Base-by-base conservation (phyloP, 2,113 vertebrate genomes). In the Pachycephala philippinensis region DNA sequence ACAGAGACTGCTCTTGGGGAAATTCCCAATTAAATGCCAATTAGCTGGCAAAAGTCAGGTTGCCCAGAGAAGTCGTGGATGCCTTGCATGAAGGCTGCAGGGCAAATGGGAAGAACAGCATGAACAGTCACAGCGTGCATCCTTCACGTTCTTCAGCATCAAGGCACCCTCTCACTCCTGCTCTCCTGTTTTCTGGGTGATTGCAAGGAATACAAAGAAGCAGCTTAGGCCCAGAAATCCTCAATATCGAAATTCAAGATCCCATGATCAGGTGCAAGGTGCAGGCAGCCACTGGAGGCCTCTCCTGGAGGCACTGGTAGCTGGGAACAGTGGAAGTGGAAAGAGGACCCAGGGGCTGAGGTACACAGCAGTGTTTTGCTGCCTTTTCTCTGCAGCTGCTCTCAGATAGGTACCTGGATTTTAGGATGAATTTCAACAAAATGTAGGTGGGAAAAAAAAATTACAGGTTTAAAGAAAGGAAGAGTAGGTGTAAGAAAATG, bases 111-210 rank as follows among this genome's bases (percentile, higher is more conserved):
- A 63, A 68, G 52, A 54, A 22, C 22, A 68, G 30, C 0, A 0
- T 7, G 33, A 47, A 21, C 19, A 42, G 13, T 61, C 33, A 22
- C 24, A 44, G 31, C 0, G 1, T 1, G 0, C 15, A 44, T 27
- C 39, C 28, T 49, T 53, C 24, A 7, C 0, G 0, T 22, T 33
- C 64, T 72, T 7, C 0, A 0, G 11, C 44, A 21, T 10, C 26
- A 27, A 40, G 9, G 17, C 18, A 47, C 9, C 6, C 13, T 42
- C 59, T 33, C 9, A 31, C 26, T 72, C 22, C 53, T 61, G 22
- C 47, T 61, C 37, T 70, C 44, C 15, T 45, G 9, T 35, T 68
- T 89, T 64, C 60, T 64, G n/a, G 18, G 20, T 5, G 7, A 27
- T 39, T 68, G 15, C 13, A n/a, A 37, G 23, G 50, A 54, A 82